These are phyloP conservation scores for Thunnus albacares DNA, from an alignment of 2,797 vertebrate genomes.

Conservation along the genomic window DNA sequence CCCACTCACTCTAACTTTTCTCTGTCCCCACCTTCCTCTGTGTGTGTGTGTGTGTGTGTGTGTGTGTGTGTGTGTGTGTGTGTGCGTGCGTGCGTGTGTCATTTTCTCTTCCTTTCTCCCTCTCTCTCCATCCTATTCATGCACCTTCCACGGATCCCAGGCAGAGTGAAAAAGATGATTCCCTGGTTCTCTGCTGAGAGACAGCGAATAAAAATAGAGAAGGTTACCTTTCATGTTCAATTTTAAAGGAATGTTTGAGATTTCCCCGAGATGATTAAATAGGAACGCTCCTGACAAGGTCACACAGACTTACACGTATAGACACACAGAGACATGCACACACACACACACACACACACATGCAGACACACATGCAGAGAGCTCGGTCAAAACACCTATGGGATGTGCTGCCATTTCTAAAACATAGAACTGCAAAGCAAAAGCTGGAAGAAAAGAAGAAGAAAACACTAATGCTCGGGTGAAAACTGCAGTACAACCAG, in stretches of 20 bases:
- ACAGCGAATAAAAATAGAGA: constrained; percentile 79
- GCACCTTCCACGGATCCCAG: constrained; percentile 59
- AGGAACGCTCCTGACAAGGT: constrained; percentile 78
- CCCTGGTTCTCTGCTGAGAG: constrained; percentile 74
- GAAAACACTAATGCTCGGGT: constrained; percentile 29
- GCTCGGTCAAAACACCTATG: constrained; percentile 59
- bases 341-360: constrained; percentile 17
- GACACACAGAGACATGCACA: constrained; percentile 29
- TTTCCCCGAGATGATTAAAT: constrained; percentile 84
- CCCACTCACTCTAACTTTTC: constrained; percentile 62
- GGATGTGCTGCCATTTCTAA: constrained; percentile 49
- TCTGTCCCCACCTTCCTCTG: constrained; percentile 50
- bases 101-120: constrained; percentile 44
- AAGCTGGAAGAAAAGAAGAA: constrained; percentile 22
- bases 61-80: constrained; percentile 40
- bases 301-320: constrained; percentile 58
- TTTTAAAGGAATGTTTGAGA: constrained; percentile 82
- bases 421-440: constrained; percentile 47
- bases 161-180: constrained; percentile 73
- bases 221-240: constrained; percentile 85
- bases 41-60: constrained; percentile 1
- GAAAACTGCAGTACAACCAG: constrained; percentile 27
- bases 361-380: constrained; percentile 28
- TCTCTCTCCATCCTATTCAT: constrained; percentile 67
- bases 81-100: constrained; percentile 20